Conservation (phyloP, 2,113 vertebrate genomes). For the Nothocercus nigrocapillus region DNA sequence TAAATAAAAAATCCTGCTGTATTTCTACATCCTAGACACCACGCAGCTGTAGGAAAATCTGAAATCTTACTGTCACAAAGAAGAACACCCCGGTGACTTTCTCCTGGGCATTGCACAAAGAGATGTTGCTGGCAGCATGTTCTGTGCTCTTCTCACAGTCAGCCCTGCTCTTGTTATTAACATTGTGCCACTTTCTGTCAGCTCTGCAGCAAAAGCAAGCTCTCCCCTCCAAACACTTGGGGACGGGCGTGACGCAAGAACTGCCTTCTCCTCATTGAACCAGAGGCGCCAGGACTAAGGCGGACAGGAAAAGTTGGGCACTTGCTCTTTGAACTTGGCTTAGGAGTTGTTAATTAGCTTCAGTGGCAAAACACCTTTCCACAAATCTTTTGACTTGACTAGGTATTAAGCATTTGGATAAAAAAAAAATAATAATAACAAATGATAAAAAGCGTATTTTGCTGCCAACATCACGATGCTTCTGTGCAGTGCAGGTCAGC, state of each 20-base stretch:
- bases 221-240: not conserved
- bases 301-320: not conserved
- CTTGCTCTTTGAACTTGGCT: not conserved
- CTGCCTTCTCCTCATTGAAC: not conserved
- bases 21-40: not conserved
- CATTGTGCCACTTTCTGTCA: not conserved
- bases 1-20: not conserved
- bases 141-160: not conserved
- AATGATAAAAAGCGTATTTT: not conserved
- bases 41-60: not conserved
- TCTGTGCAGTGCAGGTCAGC: not conserved
- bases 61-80: not conserved
- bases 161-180: not conserved
- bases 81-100: not conserved
- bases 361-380: not conserved
- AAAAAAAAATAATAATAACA: not conserved
- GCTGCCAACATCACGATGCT: not conserved
- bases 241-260: not conserved
- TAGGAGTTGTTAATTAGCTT: not conserved
- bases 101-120: not conserved
- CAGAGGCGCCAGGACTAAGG: not conserved
- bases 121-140: rapidly evolving
- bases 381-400: not conserved
- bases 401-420: not conserved
- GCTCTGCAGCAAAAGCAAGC: not conserved